These are phyloP conservation scores for Acanthosepion lycidas DNA, from an alignment of 2,888 invertebrate genomes.

Conservation along the genomic window DNA sequence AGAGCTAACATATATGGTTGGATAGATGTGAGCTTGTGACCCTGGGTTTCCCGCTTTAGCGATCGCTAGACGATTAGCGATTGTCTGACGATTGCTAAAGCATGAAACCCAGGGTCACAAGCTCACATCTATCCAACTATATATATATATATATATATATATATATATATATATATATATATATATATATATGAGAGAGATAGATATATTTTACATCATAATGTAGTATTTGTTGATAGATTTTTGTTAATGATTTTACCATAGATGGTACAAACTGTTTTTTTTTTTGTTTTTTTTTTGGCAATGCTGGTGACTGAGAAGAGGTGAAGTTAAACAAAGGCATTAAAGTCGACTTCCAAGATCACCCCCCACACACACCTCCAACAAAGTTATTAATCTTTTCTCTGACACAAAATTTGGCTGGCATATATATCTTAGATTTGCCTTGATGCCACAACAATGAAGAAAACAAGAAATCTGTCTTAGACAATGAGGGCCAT, in stretches of 20 bases:
- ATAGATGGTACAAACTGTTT: background rate
- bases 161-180: too few species aligned
- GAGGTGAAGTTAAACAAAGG: background rate
- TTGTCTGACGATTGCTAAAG: too few species aligned
- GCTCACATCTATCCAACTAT: too few species aligned
- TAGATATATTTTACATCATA: too few species aligned
- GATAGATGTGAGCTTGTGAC: too few species aligned
- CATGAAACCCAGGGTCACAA: too few species aligned
- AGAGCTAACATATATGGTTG: too few species aligned
- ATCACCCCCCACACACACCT: background rate
- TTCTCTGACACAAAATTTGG: background rate
- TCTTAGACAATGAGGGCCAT: background rate
- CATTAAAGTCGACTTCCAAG: background rate
- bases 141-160: too few species aligned
- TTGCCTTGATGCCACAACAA: background rate
- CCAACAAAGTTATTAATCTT: background rate
- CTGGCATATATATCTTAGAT: background rate
- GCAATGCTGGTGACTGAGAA: background rate
- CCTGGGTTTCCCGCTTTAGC: too few species aligned
- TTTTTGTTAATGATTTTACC: background rate
- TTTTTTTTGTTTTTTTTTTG: background rate
- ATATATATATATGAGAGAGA: too few species aligned
- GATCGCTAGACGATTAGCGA: too few species aligned
- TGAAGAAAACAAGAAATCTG: background rate
- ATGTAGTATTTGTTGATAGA: background rate